Evolutionary conservation across 2,888 invertebrate genomes (phyloP).

Genomic region (Iselma pallidipennis): DNA sequence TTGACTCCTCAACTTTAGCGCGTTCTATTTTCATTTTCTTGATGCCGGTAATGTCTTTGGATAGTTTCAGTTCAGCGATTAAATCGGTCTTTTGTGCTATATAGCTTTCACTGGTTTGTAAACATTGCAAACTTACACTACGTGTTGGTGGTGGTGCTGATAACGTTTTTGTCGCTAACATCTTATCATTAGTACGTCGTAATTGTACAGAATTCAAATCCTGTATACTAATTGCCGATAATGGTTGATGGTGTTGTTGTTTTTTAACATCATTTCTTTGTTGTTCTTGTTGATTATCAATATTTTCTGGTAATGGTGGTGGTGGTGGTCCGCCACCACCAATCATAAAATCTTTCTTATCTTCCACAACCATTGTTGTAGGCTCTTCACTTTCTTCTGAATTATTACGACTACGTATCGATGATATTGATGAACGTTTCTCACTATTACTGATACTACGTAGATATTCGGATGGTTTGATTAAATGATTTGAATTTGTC

Average conservation of each 20-base stretch:
- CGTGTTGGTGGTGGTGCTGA: conserved; percentile 75
- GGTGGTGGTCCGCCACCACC: conserved; percentile 59
- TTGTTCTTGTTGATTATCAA: conserved; percentile 16
- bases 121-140: conserved; percentile 75
- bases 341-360: conserved; percentile 26
- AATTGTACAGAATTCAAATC: conserved; percentile 84
- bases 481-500: conserved; percentile 76
- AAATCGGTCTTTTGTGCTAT: conserved; percentile 80
- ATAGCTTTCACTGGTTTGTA: conserved; percentile 71
- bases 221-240: conserved; percentile 86
- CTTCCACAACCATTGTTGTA: conserved; percentile 36
- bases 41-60: conserved; percentile 91
- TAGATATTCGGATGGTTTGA: conserved; percentile 91
- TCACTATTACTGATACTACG: conserved; percentile 73
- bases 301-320: conserved; percentile 53
- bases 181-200: conserved; percentile 73
- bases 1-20: conserved; percentile 79
- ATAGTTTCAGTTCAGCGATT: conserved; percentile 90
- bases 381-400: conserved; percentile 52
- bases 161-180: conserved; percentile 77
- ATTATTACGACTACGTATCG: conserved; percentile 51
- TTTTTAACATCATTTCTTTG: conserved; percentile 7
- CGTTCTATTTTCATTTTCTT: conserved; percentile 90
- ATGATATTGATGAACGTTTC: conserved; percentile 59
- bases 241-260: conserved; percentile 65